Evolutionary conservation across 1,140 invertebrate genomes (phyloP).

Genomic region (Laupala kohalensis): DNA sequence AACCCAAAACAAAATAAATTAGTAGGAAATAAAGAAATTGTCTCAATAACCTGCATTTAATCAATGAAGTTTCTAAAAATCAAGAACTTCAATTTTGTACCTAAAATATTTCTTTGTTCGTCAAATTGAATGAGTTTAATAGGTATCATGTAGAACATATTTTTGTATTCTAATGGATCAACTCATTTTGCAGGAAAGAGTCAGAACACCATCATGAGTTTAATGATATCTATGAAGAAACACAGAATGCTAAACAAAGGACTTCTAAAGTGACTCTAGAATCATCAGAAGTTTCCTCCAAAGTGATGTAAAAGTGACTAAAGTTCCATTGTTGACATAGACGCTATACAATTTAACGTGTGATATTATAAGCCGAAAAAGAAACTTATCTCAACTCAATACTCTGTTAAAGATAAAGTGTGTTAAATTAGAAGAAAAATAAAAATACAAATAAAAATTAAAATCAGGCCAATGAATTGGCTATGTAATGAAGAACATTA

Average conservation of each 20-base stretch:
- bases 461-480: too few relatives aligned
- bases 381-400: too few relatives aligned
- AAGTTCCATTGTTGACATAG: too few relatives aligned
- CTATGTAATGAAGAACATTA: too few relatives aligned
- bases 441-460: too few relatives aligned
- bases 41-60: too few relatives aligned
- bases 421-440: too few relatives aligned
- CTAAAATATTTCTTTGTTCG: background rate
- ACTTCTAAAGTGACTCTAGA: constrained; percentile 6
- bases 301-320: background rate
- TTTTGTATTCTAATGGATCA: background rate
- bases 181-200: background rate
- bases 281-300: background rate
- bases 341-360: too few relatives aligned
- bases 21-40: too few relatives aligned
- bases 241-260: background rate
- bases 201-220: background rate
- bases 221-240: background rate
- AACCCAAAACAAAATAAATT: too few relatives aligned
- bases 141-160: background rate
- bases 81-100: background rate
- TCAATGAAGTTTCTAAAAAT: background rate
- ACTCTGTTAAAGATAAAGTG: too few relatives aligned
- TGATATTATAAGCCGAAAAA: too few relatives aligned
- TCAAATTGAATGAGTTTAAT: background rate